Base-by-base conservation (phyloP, 1,140 invertebrate genomes). In the Telenomus remus region DNA sequence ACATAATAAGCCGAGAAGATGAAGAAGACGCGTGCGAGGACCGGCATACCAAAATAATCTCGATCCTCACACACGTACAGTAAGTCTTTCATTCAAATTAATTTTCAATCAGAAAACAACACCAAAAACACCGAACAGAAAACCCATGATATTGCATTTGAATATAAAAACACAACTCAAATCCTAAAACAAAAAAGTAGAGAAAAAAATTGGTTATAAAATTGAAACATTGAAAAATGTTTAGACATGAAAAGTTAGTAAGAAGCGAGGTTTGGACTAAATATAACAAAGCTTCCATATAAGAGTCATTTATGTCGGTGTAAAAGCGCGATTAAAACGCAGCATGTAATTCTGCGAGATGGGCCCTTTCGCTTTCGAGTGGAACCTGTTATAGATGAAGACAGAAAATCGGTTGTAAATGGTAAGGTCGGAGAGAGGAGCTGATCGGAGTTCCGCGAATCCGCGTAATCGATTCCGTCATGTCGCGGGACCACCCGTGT, bases 381-480 rank as follows among this genome's bases (percentile, higher is more conserved):
- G 43, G 68, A 56, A 76, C 11, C 57, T 53, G 43, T 39, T 27
- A 27, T 10, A 48, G 42, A 64, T 13, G 33, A 42, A 16, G 48
- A 64, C 37, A 46, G n/a, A 57, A 43, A 16, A 61, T 15, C 1
- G 27, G 42, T 37, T 6, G 51, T 50, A 48, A 68, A 42, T n/a
- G 19, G 49, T 42, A 69, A 13, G 14, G 11, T 12, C 34, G 14
- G 3, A 63, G 50, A 78, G 53, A 61, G 79, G 80, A 65, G 76
- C 77, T 33, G 55, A 64, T 55, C 43, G 59, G 42, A 82, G 85
- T 88, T 88, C 86, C 80, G 84, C 84, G 86, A 88, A 88, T 85
- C 80, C 84, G 84, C 82, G 86, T 88, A 88, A 88, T 88, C 86
- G 86, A 88, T 88, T 88, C 84, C 82, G 82, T 87, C 86, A 88